Conservation (phyloP, 37 sponge, comb jelly and placozoan genomes). For the Amphimedon queenslandica region DNA sequence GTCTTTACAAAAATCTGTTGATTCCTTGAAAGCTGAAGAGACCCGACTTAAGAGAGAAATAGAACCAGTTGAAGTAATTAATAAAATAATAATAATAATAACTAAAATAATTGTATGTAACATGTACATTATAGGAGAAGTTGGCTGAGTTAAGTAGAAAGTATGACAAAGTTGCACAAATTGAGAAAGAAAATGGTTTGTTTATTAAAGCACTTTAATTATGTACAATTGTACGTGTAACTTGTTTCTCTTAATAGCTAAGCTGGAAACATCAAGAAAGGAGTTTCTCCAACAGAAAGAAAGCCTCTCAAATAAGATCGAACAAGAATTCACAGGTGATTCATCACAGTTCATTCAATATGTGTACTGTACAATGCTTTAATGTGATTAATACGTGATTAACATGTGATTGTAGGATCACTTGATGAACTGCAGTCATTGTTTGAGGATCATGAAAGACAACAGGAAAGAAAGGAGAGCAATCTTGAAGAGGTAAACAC, state of each 20-base stretch:
- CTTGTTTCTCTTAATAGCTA: conserved; percentile 28
- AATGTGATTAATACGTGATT: background rate
- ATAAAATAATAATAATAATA: background rate
- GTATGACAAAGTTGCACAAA: conserved; percentile 45
- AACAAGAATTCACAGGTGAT: conserved; percentile 27
- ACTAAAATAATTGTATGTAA: background rate
- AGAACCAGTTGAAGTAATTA: conserved; percentile 48
- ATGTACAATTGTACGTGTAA: background rate
- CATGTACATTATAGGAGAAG: conserved; percentile 30
- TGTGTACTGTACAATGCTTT: background rate
- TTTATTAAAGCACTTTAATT: background rate
- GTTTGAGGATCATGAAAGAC: conserved; percentile 22
- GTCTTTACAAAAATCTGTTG: conserved; percentile 57
- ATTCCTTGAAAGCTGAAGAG: conserved; percentile 37
- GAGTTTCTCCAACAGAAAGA: conserved; percentile 41
- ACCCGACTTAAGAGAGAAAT: conserved; percentile 51
- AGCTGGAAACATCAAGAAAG: conserved; percentile 52
- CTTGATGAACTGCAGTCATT: conserved; percentile 33
- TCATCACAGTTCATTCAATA: no score
- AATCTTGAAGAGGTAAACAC: conserved; percentile 38
- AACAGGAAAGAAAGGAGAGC: conserved; percentile 33
- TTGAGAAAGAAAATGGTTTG: conserved; percentile 54
- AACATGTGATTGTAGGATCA: conserved; percentile 15
- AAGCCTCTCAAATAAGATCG: conserved; percentile 37
- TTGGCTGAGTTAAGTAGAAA: conserved; percentile 48